phyloP scores from a whole-genome alignment of 1,140 invertebrate species.

The Drosophila lini region DNA sequence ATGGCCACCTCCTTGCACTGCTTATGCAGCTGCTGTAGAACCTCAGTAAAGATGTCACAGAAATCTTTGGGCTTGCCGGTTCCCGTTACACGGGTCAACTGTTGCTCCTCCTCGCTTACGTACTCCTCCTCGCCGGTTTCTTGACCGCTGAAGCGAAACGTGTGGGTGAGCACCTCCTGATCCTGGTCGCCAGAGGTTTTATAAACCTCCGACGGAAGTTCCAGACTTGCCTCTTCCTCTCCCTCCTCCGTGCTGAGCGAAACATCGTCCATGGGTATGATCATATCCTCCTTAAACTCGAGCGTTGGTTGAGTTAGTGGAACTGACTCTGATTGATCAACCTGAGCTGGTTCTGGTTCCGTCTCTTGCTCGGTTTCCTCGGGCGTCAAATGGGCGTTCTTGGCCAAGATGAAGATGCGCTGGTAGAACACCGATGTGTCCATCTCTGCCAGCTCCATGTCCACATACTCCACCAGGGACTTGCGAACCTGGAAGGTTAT shows the following conservation, averaged over 20 bases:
- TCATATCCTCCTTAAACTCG: background rate
- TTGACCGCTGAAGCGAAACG: conserved; percentile 43
- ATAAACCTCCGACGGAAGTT: background rate
- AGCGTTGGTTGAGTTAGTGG: too few species aligned
- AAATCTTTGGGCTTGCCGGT: conserved; percentile 28
- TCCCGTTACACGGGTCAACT: background rate
- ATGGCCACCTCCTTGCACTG: conserved; percentile 24
- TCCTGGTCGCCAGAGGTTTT: background rate
- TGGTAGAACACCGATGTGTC: conserved; percentile 72
- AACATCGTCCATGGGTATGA: background rate
- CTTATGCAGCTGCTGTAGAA: conserved; percentile 41
- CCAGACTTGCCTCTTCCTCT: background rate
- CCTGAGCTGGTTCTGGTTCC: background rate
- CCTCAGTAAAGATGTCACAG: conserved; percentile 38
- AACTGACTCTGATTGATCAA: background rate
- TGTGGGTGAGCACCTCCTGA: conserved; percentile 43
- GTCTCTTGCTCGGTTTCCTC: background rate
- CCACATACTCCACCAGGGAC: conserved; percentile 66
- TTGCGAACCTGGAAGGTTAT: conserved; percentile 58
- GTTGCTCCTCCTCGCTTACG: background rate
- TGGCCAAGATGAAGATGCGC: conserved; percentile 73
- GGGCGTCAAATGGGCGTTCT: conserved; percentile 46
- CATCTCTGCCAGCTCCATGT: conserved; percentile 53
- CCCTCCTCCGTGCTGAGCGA: background rate
- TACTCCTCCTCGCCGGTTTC: background rate